These are phyloP conservation scores for Chascanopsetta lugubris DNA, from an alignment of 2,113 vertebrate species.

Conservation along the genomic window DNA sequence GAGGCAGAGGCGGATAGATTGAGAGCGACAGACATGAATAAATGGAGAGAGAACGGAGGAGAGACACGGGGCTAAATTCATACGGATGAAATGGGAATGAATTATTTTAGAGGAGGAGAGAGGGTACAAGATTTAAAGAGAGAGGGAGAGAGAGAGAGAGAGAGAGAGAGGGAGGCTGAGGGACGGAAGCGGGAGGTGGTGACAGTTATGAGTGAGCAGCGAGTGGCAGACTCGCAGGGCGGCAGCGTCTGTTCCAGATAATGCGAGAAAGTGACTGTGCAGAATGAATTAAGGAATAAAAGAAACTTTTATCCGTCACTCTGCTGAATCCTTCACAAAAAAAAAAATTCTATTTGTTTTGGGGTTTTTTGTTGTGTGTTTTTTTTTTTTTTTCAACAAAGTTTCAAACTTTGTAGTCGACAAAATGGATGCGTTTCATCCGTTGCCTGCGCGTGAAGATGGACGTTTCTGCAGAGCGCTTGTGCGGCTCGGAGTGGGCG, in stretches of 20 bases:
- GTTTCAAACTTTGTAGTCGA: too few relatives aligned
- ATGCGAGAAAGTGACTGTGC: conserved; percentile 18
- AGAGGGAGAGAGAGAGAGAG: conserved; percentile 18
- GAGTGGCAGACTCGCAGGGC: conserved; percentile 37
- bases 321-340: background rate
- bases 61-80: conserved; percentile 24
- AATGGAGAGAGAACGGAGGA: conserved; percentile 28
- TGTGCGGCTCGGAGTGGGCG: too few relatives aligned
- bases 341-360: background rate
- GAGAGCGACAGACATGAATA: conserved; percentile 34
- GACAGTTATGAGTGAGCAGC: conserved; percentile 21
- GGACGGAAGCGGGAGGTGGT: conserved; percentile 29
- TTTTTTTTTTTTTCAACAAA: too few relatives aligned
- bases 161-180: conserved; percentile 29
- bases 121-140: conserved; percentile 10
- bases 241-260: conserved; percentile 42
- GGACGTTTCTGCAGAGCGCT: too few relatives aligned
- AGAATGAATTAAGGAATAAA: conserved; percentile 18
- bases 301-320: background rate
- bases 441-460: too few relatives aligned
- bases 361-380: background rate
- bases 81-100: conserved; percentile 34
- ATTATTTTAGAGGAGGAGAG: conserved; percentile 26
- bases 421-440: too few relatives aligned
- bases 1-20: conserved; percentile 18